These are phyloP conservation scores for Latheticus oryzae DNA, from an alignment of 2,888 invertebrate genomes.

Conservation along the genomic window DNA sequence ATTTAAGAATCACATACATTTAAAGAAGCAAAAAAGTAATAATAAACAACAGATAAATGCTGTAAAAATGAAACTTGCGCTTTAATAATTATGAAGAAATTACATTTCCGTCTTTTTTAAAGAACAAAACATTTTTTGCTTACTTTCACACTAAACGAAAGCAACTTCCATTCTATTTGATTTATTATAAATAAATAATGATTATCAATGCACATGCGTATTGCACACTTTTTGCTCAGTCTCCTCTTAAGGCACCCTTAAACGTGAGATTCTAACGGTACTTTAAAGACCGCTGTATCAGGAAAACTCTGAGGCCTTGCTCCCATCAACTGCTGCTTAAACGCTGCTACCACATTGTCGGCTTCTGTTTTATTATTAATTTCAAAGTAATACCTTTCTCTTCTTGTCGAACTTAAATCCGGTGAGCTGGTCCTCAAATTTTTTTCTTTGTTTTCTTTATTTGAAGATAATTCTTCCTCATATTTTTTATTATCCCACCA, in stretches of 20 bases:
- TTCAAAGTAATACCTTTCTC: constrained; percentile 67
- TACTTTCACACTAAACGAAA: constrained; percentile 29
- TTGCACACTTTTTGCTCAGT: constrained; percentile 51
- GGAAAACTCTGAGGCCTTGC: constrained; percentile 68
- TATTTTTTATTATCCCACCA: constrained; percentile 69
- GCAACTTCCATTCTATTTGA: constrained; percentile 30
- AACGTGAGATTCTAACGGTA: constrained; percentile 72
- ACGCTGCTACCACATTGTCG: constrained; percentile 67
- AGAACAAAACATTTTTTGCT: constrained; percentile 32
- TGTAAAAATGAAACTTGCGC: constrained; percentile 29
- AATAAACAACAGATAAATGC: constrained; percentile 54
- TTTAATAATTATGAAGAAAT: constrained; percentile 40
- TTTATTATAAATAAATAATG: constrained; percentile 40
- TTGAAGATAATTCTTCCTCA: constrained; percentile 65
- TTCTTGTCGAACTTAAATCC: constrained; percentile 67
- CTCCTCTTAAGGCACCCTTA: constrained; percentile 57
- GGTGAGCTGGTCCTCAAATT: constrained; percentile 73
- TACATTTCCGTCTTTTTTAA: constrained; percentile 46
- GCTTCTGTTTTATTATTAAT: constrained; percentile 68
- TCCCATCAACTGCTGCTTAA: constrained; percentile 66
- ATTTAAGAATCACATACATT: constrained; percentile 61
- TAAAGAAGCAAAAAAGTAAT: constrained; percentile 60
- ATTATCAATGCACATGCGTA: constrained; percentile 44
- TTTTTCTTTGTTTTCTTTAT: constrained; percentile 65
- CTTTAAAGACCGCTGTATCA: constrained; percentile 68